phyloP scores from a whole-genome alignment of 1,140 invertebrate genomes.

The Zaprionus africanus region DNA sequence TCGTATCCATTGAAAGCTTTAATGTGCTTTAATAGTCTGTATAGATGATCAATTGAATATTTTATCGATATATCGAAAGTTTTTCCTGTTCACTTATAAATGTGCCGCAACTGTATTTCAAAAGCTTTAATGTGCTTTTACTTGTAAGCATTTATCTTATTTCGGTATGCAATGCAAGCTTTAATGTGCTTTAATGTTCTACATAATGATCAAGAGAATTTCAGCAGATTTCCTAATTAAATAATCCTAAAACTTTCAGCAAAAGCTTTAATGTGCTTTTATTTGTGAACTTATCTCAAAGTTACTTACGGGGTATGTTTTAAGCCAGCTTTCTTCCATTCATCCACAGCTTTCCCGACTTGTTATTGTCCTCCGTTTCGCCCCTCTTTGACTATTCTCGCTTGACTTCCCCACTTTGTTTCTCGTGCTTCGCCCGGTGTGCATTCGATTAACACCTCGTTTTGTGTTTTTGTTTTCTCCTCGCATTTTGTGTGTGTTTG shows the following conservation, averaged over 20 bases:
- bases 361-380: not conserved
- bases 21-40: no score
- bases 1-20: no score
- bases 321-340: not conserved
- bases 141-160: no score
- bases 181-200: no score
- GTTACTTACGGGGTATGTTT: not conserved
- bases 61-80: no score
- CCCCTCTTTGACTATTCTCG: not conserved
- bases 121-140: no score
- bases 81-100: no score
- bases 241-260: no score
- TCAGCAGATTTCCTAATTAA: no score
- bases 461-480: constrained; percentile 26
- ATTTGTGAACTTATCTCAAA: not conserved
- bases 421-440: constrained; percentile 42
- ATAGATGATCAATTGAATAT: no score
- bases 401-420: constrained; percentile 14
- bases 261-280: not conserved
- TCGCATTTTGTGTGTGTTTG: not conserved
- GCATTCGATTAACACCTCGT: constrained; percentile 76
- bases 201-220: not conserved
- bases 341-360: not conserved
- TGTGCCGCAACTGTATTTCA: no score
- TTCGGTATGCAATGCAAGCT: no score